phyloP scores from a whole-genome alignment of 2,113 vertebrate genomes.

The Chitala chitala region DNA sequence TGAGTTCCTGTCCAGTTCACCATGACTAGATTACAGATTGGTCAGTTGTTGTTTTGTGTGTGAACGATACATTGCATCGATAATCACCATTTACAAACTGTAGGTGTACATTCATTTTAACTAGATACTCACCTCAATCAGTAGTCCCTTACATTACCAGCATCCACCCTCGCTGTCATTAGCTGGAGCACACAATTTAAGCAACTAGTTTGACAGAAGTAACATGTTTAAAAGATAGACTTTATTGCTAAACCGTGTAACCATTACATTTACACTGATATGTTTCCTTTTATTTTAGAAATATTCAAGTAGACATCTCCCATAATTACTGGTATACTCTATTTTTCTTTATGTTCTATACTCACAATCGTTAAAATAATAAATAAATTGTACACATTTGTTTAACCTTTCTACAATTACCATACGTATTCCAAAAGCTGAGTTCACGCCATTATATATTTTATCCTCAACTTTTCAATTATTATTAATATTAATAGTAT shows the following conservation, averaged over 20 bases:
- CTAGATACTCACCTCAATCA: slow-evolving; percentile 10
- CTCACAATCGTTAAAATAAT: slow-evolving; percentile 87
- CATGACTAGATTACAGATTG: slow-evolving; percentile 46
- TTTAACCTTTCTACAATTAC: slow-evolving; percentile 76
- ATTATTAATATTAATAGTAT: slow-evolving; percentile 73
- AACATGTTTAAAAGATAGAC: slow-evolving; percentile 73
- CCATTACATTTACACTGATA: slow-evolving; percentile 80
- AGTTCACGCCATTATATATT: slow-evolving; percentile 73
- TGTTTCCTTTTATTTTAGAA: slow-evolving; percentile 69
- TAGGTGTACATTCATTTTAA: neutral
- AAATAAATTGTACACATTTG: slow-evolving; percentile 88
- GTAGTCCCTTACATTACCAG: neutral
- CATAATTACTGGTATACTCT: slow-evolving; percentile 82
- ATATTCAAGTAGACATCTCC: slow-evolving; percentile 90
- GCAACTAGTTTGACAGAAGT: slow-evolving; percentile 54
- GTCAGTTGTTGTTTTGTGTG: slow-evolving; percentile 43
- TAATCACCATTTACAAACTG: slow-evolving; percentile 51
- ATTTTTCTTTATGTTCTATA: slow-evolving; percentile 73
- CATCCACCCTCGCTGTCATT: neutral
- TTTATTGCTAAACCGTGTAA: slow-evolving; percentile 84
- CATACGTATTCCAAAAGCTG: slow-evolving; percentile 77
- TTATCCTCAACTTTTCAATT: slow-evolving; percentile 71
- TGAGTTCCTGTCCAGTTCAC: slow-evolving; percentile 27
- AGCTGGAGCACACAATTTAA: slow-evolving; percentile 35
- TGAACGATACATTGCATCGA: slow-evolving; percentile 48